Evolutionary conservation across 2,113 vertebrate species (phyloP).

Genomic region (Crotophaga sulcirostris): DNA sequence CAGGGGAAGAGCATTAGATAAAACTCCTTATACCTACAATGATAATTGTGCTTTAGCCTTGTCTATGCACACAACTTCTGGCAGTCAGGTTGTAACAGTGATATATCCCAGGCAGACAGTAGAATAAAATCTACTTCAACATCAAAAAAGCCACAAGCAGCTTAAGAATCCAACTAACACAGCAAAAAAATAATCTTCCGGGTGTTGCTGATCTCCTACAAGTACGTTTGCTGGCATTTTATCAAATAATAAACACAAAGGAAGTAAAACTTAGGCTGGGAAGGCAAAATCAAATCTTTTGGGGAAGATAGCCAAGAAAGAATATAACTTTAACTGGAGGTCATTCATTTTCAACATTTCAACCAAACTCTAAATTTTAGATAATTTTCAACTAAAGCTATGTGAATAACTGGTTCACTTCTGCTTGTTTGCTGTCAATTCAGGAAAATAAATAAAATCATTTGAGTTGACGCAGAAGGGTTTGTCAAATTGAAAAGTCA

Average conservation of each 20-base stretch:
- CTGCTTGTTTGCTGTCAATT: background rate
- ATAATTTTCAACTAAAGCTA: background rate
- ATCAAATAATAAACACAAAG: constrained; percentile 31
- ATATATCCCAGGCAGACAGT: background rate
- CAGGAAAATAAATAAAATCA: background rate
- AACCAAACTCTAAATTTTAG: constrained; percentile 6
- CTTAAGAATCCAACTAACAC: constrained; percentile 46
- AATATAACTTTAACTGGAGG: background rate
- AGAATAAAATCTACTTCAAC: constrained; percentile 29
- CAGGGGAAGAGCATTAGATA: background rate
- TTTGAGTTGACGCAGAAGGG: background rate
- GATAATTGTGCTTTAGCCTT: background rate
- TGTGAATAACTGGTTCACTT: background rate
- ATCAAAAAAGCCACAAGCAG: constrained; percentile 47
- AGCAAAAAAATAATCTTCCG: constrained; percentile 40
- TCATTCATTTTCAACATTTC: background rate
- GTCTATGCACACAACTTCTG: background rate
- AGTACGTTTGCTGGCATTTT: constrained; percentile 12
- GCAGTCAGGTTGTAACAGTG: background rate
- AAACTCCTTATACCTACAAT: background rate
- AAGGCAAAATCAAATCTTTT: constrained; percentile 33
- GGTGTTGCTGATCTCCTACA: constrained; percentile 3
- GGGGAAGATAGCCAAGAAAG: background rate
- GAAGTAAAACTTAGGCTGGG: background rate
- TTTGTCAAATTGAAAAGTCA: background rate